Conservation (phyloP, 1,140 invertebrate species). For the Akabosia matsudoensis region DNA sequence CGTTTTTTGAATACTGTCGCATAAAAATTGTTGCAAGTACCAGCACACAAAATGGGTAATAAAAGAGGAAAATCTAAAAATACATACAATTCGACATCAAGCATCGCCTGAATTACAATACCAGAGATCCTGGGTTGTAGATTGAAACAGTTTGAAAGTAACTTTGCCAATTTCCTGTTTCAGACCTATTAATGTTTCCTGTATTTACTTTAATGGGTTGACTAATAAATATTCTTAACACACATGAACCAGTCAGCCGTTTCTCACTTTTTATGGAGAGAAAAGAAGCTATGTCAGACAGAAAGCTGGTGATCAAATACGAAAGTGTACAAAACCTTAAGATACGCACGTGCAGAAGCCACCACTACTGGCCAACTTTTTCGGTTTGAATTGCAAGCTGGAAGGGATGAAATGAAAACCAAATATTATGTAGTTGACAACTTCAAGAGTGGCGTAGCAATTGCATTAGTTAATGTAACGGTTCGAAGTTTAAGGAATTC, state of each 20-base stretch:
- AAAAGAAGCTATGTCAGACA: too few species aligned
- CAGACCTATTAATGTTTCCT: conserved; percentile 17
- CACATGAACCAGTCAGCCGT: background rate
- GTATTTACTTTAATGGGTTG: conserved; percentile 15
- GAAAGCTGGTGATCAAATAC: too few species aligned
- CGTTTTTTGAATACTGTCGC: background rate
- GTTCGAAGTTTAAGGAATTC: too few species aligned
- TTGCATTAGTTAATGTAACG: too few species aligned
- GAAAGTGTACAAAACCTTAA: too few species aligned
- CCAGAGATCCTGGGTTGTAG: background rate
- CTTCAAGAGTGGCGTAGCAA: too few species aligned
- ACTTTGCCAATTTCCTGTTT: conserved; percentile 22
- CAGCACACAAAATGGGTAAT: background rate
- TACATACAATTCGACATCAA: too few species aligned
- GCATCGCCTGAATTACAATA: background rate
- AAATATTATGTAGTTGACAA: too few species aligned
- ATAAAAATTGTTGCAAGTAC: background rate
- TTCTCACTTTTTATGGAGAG: background rate
- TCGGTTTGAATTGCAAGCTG: too few species aligned
- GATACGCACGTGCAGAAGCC: too few species aligned
- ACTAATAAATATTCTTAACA: conserved; percentile 13
- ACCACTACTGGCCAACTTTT: too few species aligned
- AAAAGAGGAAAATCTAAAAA: background rate
- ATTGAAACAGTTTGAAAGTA: background rate
- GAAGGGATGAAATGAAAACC: too few species aligned